phyloP scores from a whole-genome alignment of 2,888 invertebrate species.

The Ochropleura leucogaster region DNA sequence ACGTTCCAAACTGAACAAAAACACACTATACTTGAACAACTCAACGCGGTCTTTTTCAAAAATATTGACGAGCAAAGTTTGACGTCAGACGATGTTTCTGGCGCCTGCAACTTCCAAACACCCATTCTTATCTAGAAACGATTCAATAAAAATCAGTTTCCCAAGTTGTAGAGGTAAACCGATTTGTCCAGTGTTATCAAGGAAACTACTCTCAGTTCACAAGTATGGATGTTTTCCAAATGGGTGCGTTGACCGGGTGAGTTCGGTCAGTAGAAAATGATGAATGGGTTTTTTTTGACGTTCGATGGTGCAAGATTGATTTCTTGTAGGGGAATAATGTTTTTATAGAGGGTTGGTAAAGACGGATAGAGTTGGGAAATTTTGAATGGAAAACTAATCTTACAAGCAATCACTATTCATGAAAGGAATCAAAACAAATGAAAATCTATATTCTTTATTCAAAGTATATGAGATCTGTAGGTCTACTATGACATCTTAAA shows the following conservation, averaged over 20 bases:
- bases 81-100: conserved; percentile 47
- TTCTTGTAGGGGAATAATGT: conserved; percentile 16
- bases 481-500: too few species aligned
- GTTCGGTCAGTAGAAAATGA: conserved; percentile 40
- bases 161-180: conserved; percentile 58
- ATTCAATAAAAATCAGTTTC: conserved; percentile 67
- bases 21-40: conserved; percentile 18
- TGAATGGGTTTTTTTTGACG: conserved; percentile 26
- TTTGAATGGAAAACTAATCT: neutral
- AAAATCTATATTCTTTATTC: neutral
- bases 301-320: conserved; percentile 43
- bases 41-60: conserved; percentile 50
- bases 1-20: neutral
- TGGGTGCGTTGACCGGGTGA: conserved; percentile 55
- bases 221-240: conserved; percentile 65
- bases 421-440: neutral
- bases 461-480: neutral
- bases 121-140: conserved; percentile 61
- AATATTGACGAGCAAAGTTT: conserved; percentile 63
- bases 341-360: conserved; percentile 7
- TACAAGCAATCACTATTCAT: neutral
- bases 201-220: conserved; percentile 56
- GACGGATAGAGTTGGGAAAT: neutral
- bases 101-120: conserved; percentile 62
- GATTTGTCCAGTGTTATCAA: conserved; percentile 68